These are phyloP conservation scores for Rhyacophila evoluta DNA, from an alignment of 2,888 invertebrate species.

Conservation along the genomic window DNA sequence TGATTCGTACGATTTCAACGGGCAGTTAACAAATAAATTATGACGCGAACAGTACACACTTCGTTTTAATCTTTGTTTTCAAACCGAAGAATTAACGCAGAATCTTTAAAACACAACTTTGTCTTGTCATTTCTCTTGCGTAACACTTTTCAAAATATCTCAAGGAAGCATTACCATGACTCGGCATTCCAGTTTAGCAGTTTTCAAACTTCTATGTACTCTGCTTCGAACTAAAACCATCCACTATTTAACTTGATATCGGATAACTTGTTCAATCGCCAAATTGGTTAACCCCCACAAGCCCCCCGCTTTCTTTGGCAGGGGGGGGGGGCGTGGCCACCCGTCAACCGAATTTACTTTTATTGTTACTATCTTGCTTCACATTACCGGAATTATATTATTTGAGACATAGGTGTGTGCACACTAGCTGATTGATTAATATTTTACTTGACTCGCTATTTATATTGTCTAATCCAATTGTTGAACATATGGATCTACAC, in stretches of 20 bases:
- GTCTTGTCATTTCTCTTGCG: background rate
- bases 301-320: constrained; percentile 6
- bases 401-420: constrained; percentile 50
- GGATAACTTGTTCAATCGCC: constrained; percentile 54
- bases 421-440: constrained; percentile 28
- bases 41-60: too few species aligned
- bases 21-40: too few species aligned
- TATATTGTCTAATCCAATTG: too few species aligned
- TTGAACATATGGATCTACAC: too few species aligned
- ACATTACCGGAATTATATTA: constrained; percentile 53
- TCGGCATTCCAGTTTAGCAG: constrained; percentile 45
- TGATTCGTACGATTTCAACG: too few species aligned
- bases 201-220: constrained; percentile 40
- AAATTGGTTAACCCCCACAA: constrained; percentile 47
- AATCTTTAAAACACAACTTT: background rate
- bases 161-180: constrained; percentile 1
- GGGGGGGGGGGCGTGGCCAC: constrained; percentile 38
- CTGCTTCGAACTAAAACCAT: constrained; percentile 46
- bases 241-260: constrained; percentile 54
- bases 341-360: constrained; percentile 53
- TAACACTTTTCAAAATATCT: constrained; percentile 9
- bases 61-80: too few species aligned
- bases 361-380: constrained; percentile 54
- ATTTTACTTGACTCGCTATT: background rate
- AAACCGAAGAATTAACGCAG: too few species aligned